A percentile compares a stretch with the other conserved stretches of the same genome.
These are phyloP conservation scores for Carposina sasakii DNA, from an alignment of 1,140 invertebrate species.

Conservation along the genomic window DNA sequence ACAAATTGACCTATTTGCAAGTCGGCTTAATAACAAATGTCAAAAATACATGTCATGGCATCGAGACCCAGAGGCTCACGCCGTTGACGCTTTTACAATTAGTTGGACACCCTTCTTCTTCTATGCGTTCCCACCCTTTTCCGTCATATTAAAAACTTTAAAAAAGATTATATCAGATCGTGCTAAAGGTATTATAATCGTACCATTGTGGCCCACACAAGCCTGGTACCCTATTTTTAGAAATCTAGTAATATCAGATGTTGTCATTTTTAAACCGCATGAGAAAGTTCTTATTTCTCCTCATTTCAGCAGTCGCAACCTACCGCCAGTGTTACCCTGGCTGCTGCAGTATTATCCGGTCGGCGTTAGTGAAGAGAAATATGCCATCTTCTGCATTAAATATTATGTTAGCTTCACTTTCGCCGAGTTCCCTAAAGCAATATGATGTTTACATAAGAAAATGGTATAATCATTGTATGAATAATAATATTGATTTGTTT, in stretches of 20 bases:
- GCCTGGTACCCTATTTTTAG: constrained; percentile 24
- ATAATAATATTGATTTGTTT: constrained; percentile 1
- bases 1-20: not conserved
- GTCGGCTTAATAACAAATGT: not conserved
- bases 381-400: not conserved
- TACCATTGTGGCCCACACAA: constrained; percentile 22
- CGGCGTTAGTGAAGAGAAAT: not conserved
- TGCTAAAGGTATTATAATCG: constrained; percentile 20
- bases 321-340: not conserved
- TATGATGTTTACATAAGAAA: too few relatives aligned
- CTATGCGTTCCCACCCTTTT: constrained; percentile 20
- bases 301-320: not conserved
- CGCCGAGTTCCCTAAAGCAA: too few relatives aligned
- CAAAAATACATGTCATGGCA: not conserved
- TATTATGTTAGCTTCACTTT: not conserved
- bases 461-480: constrained; percentile 2
- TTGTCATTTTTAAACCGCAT: constrained; percentile 9
- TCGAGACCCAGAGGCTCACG: not conserved
- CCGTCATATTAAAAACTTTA: constrained; percentile 14
- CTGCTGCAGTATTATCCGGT: not conserved
- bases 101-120: not conserved
- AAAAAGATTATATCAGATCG: constrained; percentile 22
- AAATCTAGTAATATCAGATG: not conserved
- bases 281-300: not conserved
- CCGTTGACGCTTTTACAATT: constrained; percentile 4